Base-by-base conservation (phyloP, 37 sponge, comb jelly and placozoan genomes). In the Eunapius fragilis region DNA sequence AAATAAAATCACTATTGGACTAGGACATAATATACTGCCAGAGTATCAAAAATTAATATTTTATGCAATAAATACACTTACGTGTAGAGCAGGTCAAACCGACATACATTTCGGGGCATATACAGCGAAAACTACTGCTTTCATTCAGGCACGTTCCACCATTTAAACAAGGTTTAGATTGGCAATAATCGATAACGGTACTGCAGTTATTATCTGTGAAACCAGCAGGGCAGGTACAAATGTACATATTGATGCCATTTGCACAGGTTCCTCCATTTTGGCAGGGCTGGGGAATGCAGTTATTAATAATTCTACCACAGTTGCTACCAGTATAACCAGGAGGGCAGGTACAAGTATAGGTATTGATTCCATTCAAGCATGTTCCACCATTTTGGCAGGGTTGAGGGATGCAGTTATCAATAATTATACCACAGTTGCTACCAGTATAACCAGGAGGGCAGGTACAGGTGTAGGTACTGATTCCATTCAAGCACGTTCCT, bases 391-490 rank as follows among this genome's bases (percentile, higher is more conserved):
- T 84, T 72, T 37, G 25, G 49, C 89, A 89, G 0, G 85, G 85
- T 6, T 31, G 67, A 1, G 80, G 19, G 49, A 68, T 72, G 33
- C 91, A 90, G 27, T 90, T 86, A 25, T 90, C 58, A 31, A 90
- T 76, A 50, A 82, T 82, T 4, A 2, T 49, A 7, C 36, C 26
- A 35, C 91, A 90, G 72, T 75, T 75, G 0, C 30, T 24, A 22
- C 86, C 86, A 70, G 78, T 90, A 58, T 24, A 85, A n/a, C 91
- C 91, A 33, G 34, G 41, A 10, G 38, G 28, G 74, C 88, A 87
- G 17, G 38, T 19, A 80, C n/a, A n/a, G n/a, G n/a, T n/a, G n/a
- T n/a, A n/a, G n/a, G n/a, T n/a, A n/a, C n/a, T n/a, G n/a, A n/a
- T 67, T 13, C 31, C 45, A 67, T 88, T 82, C 6, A 11, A 4